Base-by-base conservation (phyloP, 1,140 invertebrate genomes). In the Temnothorax longispinosus region DNA sequence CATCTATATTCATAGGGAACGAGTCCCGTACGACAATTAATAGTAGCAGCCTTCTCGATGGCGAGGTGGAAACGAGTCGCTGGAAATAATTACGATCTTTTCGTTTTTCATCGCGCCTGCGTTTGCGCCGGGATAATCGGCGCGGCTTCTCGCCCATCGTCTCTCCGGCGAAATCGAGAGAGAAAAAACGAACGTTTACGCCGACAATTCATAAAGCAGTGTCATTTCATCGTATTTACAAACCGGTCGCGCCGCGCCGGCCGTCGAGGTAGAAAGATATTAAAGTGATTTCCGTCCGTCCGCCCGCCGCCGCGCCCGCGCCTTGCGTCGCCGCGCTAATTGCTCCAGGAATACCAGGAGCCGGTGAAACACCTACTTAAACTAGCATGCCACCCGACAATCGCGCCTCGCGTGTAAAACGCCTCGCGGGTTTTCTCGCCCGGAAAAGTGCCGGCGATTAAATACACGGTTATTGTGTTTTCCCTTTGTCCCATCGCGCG, bases 321-420 rank as follows among this genome's bases (percentile, higher is more conserved):
- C 38, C 38, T 58, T 58, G 18, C 80, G 62, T 84, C 81, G 72
- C 67, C 75, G 67, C 52, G 82, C 87, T 91, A 90, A 91, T 91
- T 91, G 89, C 89, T 78, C 71, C 89, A 86, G 87, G 89, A 88
- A 90, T 88, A 86, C 89, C 89, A 60, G 44, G 78, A 87, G 86
- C 80, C 54, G 86, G 69, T 56, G 88, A 71, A 90, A 90, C 88
- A 90, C 69, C 88, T 90, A 90, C 75, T 90, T 88, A 87, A 90
- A 75, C 89, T 88, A 88, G 86, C 60, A 90, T 80, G 85, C 89
- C 85, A 58, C 41, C 35, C 74, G 89, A 87, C 76, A 82, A 89
- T 78, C 88, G 85, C 88, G 85, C 76, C 88, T 71, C 71, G 60
- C 67, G 88, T 56, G 65, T 54, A 72, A 82, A 82, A 82, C 38